Percentiles rank a stretch among this genome's conserved stretches.
Conservation (phyloP, 2,113 vertebrate genomes). For the Cavia aperea region DNA sequence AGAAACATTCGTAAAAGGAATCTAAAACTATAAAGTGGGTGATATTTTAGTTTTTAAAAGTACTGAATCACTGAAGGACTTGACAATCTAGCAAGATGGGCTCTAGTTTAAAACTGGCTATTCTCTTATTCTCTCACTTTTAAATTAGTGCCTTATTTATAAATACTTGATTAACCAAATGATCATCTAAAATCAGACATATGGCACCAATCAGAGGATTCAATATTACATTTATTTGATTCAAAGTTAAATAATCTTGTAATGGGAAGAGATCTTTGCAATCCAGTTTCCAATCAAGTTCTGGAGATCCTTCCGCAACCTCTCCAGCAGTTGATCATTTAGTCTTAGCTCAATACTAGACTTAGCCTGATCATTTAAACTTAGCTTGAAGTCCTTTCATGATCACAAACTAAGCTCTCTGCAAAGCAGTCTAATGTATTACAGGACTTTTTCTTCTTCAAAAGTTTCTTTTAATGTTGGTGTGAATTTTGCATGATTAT, state of each 20-base stretch:
- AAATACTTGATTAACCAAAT: background rate
- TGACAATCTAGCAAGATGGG: background rate
- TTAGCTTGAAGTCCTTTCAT: background rate
- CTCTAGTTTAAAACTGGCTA: background rate
- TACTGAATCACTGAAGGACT: background rate
- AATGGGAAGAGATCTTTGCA: background rate
- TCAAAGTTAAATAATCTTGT: background rate
- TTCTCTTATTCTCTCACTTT: background rate
- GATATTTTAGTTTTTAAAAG: background rate
- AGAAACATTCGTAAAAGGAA: background rate
- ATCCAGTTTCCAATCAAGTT: background rate
- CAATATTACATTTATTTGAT: background rate
- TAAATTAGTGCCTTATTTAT: background rate
- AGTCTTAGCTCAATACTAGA: background rate
- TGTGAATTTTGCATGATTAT: background rate
- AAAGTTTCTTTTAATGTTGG: background rate
- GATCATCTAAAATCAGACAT: conserved; percentile 5
- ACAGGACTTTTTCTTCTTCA: background rate
- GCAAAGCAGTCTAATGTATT: background rate
- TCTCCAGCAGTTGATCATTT: background rate
- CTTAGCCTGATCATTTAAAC: background rate
- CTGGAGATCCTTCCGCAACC: background rate
- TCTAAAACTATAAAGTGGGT: background rate
- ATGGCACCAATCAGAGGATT: background rate
- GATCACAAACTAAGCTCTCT: background rate